phyloP scores from a whole-genome alignment of 2,888 invertebrate species.

The Pammene aurita region DNA sequence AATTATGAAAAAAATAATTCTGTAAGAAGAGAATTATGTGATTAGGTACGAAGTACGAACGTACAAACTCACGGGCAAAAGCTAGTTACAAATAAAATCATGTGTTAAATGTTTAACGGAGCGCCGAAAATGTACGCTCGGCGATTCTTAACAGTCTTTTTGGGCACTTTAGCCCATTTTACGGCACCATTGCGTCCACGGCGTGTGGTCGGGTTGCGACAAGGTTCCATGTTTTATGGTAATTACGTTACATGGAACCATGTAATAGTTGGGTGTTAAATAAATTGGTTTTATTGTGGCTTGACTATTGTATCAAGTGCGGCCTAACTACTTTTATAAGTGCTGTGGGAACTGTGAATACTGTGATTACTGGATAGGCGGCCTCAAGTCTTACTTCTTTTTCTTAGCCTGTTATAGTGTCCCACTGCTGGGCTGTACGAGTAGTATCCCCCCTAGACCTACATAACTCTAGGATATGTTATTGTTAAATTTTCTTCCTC shows the following conservation, averaged over 20 bases:
- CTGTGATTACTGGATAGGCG: background rate
- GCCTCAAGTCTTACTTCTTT: too few relatives aligned
- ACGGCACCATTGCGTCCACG: conserved; percentile 37
- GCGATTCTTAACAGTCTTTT: conserved; percentile 46
- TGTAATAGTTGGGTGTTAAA: conserved; percentile 15
- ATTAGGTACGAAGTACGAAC: too few relatives aligned
- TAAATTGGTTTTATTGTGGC: conserved; percentile 26
- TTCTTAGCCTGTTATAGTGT: too few relatives aligned
- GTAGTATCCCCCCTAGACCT: too few relatives aligned
- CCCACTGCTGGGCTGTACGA: too few relatives aligned
- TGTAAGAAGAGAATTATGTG: too few relatives aligned
- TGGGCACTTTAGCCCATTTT: conserved; percentile 43
- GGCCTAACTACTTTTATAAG: conserved; percentile 25
- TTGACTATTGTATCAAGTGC: conserved; percentile 18
- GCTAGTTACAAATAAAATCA: conserved; percentile 28
- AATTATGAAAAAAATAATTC: too few relatives aligned
- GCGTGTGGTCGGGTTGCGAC: conserved; percentile 34
- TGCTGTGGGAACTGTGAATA: conserved; percentile 1
- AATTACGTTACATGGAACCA: conserved; percentile 18
- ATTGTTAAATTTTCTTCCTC: too few relatives aligned
- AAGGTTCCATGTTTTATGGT: conserved; percentile 17
- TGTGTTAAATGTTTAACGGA: conserved; percentile 46
- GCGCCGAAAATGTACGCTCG: conserved; percentile 38
- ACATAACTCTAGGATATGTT: too few relatives aligned
- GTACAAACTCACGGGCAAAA: too few relatives aligned